Percentiles rank a stretch among this genome's conserved stretches.
phyloP scores from a whole-genome alignment of 1,140 invertebrate species.

The Stenopsyche tienmushanensis region DNA sequence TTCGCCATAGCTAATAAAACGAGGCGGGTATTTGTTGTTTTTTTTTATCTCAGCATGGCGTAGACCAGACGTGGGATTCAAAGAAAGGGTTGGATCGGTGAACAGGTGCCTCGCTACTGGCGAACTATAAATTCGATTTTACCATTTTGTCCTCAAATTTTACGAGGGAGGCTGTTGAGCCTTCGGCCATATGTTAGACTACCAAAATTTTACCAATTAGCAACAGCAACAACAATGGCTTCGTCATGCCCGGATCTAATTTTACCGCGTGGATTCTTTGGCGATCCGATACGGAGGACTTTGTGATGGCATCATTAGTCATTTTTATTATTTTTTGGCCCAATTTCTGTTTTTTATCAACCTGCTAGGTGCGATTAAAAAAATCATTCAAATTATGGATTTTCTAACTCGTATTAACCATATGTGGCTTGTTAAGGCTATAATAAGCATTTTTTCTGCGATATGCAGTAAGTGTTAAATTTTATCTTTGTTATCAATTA shows the following conservation, averaged over 20 bases:
- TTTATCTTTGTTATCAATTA: no score
- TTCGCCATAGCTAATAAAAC: conserved; percentile 24
- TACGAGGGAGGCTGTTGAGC: background rate
- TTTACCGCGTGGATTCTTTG: no score
- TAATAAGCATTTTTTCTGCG: no score
- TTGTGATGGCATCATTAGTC: no score
- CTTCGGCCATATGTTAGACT: background rate
- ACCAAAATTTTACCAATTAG: background rate
- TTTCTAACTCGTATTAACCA: no score
- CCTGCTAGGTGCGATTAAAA: no score
- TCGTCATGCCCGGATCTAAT: background rate
- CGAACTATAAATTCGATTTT: conserved; percentile 15
- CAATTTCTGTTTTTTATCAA: no score
- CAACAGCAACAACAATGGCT: background rate
- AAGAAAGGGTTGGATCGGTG: conserved; percentile 19
- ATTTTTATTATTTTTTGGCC: no score
- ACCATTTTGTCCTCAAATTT: background rate
- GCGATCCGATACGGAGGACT: no score
- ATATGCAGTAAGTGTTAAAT: no score
- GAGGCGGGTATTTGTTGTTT: conserved; percentile 8
- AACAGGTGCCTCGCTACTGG: conserved; percentile 26
- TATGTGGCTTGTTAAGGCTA: no score
- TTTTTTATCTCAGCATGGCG: conserved; percentile 4
- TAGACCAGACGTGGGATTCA: conserved; percentile 1
- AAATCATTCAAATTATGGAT: no score